These are phyloP conservation scores for Drosophila engyochracea DNA, from an alignment of 2,888 invertebrate species.

Conservation along the genomic window DNA sequence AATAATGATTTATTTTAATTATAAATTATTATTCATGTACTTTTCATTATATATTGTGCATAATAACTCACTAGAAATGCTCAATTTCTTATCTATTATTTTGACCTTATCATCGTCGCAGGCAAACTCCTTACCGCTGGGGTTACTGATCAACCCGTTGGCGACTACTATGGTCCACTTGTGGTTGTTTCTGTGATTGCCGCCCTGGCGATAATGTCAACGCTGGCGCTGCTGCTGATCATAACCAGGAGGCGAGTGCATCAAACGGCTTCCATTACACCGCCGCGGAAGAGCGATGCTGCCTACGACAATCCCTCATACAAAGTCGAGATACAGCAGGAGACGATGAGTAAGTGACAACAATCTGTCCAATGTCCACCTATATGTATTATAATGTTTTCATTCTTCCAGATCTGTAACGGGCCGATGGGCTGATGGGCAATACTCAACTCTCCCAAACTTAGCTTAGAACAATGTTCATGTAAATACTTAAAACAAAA, in stretches of 20 bases:
- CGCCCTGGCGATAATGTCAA: slow-evolving; percentile 93
- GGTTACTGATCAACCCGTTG: slow-evolving; percentile 83
- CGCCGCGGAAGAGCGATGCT: slow-evolving; percentile 92
- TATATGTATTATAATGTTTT: background rate
- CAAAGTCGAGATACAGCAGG: slow-evolving; percentile 96
- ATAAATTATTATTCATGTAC: background rate
- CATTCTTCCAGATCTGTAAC: slow-evolving; percentile 68
- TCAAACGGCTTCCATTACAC: slow-evolving; percentile 92
- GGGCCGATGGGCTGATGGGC: slow-evolving; percentile 40
- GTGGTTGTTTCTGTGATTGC: slow-evolving; percentile 95
- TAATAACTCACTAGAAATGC: background rate
- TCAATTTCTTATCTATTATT: background rate
- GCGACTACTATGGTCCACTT: slow-evolving; percentile 95
- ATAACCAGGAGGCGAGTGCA: slow-evolving; percentile 90
- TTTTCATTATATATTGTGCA: background rate
- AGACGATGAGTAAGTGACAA: slow-evolving; percentile 92
- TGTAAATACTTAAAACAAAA: slow-evolving; percentile 64
- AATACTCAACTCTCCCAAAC: slow-evolving; percentile 46
- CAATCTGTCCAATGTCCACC: background rate
- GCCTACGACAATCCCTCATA: slow-evolving; percentile 97
- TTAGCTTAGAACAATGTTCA: slow-evolving; percentile 64
- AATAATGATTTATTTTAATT: background rate
- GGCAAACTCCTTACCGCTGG: slow-evolving; percentile 87
- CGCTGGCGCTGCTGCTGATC: slow-evolving; percentile 92
- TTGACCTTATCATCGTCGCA: slow-evolving; percentile 47